Evolutionary conservation across 2,113 vertebrate genomes (phyloP).

Genomic region (Bos indicus): DNA sequence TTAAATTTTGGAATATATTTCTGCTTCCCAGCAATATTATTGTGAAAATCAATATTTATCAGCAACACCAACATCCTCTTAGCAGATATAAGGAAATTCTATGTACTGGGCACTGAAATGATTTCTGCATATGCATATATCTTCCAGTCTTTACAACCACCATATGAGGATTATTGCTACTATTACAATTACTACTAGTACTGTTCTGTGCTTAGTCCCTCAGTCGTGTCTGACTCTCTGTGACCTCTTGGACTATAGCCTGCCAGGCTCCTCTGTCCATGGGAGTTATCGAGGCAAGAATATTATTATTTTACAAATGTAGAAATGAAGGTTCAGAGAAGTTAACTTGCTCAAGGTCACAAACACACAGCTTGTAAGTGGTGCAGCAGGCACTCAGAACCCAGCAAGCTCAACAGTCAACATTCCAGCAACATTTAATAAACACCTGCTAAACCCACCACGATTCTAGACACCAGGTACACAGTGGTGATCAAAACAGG

Average conservation of each 20-base stretch:
- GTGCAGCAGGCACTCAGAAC: not conserved
- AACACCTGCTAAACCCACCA: not conserved
- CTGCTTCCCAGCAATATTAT: not conserved
- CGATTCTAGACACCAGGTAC: not conserved
- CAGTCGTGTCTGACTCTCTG: not conserved
- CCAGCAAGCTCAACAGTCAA: not conserved
- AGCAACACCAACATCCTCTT: not conserved
- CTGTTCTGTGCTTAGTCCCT: not conserved
- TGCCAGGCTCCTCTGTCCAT: not conserved
- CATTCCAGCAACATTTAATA: not conserved
- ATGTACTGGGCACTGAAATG: not conserved
- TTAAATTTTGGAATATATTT: not conserved
- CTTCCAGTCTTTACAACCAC: not conserved
- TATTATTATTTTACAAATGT: not conserved
- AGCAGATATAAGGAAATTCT: not conserved
- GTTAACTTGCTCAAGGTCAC: not conserved
- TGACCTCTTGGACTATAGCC: not conserved
- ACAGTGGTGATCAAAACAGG: not conserved
- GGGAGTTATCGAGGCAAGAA: not conserved
- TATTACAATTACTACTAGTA: not conserved
- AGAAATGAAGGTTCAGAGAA: not conserved
- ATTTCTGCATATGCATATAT: not conserved
- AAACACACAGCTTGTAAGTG: not conserved
- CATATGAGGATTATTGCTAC: not conserved
- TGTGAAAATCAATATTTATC: not conserved